Evolutionary conservation across 2,113 vertebrate genomes (phyloP).

Genomic region (Hippoglossus stenolepis): DNA sequence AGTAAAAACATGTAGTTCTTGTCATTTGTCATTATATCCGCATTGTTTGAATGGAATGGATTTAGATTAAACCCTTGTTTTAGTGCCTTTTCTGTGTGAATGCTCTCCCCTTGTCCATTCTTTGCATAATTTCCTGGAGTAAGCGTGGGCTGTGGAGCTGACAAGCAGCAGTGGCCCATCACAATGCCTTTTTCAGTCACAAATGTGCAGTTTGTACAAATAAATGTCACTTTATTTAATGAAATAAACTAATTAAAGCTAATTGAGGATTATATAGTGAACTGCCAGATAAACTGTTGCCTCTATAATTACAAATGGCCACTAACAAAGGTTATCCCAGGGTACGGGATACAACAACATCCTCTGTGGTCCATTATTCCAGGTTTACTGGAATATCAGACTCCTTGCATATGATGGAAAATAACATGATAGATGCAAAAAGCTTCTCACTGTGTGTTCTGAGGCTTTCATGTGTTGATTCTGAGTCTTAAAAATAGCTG

Average conservation of each 20-base stretch:
- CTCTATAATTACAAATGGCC: not conserved
- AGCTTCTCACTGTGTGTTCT: not conserved
- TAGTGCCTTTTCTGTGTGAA: not conserved
- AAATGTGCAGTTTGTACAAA: not conserved
- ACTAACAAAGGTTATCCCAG: not conserved
- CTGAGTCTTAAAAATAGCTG: conserved; percentile 32
- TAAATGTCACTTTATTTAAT: not conserved
- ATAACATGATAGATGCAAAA: conserved; percentile 5
- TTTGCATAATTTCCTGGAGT: conserved; percentile 13
- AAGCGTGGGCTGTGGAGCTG: conserved; percentile 4
- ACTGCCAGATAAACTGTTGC: not conserved
- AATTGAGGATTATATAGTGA: not conserved
- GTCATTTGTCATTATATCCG: no score
- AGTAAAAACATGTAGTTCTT: not conserved
- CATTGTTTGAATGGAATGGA: not conserved
- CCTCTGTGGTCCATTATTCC: not conserved
- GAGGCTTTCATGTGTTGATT: conserved; percentile 14
- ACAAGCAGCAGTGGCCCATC: not conserved
- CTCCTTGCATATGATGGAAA: conserved; percentile 7
- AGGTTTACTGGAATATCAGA: not conserved
- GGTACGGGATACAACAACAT: not conserved
- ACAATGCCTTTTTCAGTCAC: not conserved
- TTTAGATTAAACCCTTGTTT: not conserved
- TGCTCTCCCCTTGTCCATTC: not conserved
- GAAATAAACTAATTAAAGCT: not conserved